phyloP scores from a whole-genome alignment of 2,888 invertebrate genomes.

The Macrophya alboannulata region DNA sequence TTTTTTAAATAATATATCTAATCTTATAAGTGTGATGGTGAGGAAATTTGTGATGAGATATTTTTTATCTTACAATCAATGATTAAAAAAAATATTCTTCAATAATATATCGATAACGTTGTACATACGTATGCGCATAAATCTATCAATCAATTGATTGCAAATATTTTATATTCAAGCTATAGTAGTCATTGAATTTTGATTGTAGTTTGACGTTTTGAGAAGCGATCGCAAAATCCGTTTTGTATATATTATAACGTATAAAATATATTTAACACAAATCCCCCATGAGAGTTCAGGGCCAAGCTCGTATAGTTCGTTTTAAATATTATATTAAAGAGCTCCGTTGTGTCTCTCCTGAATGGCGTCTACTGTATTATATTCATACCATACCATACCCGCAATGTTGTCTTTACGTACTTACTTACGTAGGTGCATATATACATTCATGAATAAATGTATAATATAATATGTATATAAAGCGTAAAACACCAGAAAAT shows the following conservation, averaged over 20 bases:
- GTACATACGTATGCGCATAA: background rate
- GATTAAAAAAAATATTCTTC: background rate
- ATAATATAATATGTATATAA: background rate
- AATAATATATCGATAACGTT: background rate
- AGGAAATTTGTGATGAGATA: too few relatives aligned
- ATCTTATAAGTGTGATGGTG: too few relatives aligned
- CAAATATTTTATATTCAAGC: background rate
- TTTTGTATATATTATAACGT: background rate
- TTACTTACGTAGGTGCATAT: background rate
- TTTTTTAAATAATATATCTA: too few relatives aligned
- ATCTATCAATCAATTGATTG: background rate
- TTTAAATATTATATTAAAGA: conserved; percentile 73
- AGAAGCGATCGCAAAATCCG: background rate
- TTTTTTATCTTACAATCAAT: background rate
- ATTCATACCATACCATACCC: background rate
- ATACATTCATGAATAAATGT: background rate
- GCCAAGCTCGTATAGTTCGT: conserved; percentile 63
- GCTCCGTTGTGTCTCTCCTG: conserved; percentile 72
- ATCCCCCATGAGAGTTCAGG: conserved; percentile 70
- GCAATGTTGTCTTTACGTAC: background rate
- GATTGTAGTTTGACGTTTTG: background rate
- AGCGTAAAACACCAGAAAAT: background rate
- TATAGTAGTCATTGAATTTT: background rate
- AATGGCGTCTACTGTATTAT: conserved; percentile 71
- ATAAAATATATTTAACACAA: conserved; percentile 64